Conservation (phyloP, 1,140 invertebrate species). For the Halotydeus destructor region DNA sequence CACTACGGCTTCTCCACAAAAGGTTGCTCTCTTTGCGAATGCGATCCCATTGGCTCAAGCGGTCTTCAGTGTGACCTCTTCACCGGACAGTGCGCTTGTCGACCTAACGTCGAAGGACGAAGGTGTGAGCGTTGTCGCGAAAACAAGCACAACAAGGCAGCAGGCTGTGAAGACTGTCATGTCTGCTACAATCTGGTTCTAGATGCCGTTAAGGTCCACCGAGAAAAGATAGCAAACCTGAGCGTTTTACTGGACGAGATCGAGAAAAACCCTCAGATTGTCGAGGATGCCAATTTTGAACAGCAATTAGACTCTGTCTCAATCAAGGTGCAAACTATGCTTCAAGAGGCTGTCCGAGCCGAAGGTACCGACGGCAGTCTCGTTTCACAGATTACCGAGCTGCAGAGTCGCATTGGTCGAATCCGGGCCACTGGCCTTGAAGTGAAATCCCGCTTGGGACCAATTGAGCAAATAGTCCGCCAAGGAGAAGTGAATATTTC, state of each 20-base stretch:
- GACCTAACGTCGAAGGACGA: slow-evolving; percentile 69
- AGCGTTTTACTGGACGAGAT: slow-evolving; percentile 43
- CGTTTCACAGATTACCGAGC: slow-evolving; percentile 40
- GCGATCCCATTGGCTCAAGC: slow-evolving; percentile 64
- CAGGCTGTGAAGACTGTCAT: slow-evolving; percentile 64
- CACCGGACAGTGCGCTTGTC: slow-evolving; percentile 65
- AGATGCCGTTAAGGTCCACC: slow-evolving; percentile 57
- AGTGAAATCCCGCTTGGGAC: slow-evolving; percentile 25
- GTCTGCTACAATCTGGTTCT: slow-evolving; percentile 81
- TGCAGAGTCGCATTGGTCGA: slow-evolving; percentile 39
- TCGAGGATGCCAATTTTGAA: slow-evolving; percentile 63
- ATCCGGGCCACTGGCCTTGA: slow-evolving; percentile 29
- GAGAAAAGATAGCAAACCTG: slow-evolving; percentile 47
- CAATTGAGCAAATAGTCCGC: slow-evolving; percentile 17
- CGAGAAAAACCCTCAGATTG: slow-evolving; percentile 47
- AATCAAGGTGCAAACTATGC: slow-evolving; percentile 42
- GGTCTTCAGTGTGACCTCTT: slow-evolving; percentile 41
- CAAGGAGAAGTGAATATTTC: slow-evolving; percentile 35
- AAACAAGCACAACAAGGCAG: slow-evolving; percentile 64
- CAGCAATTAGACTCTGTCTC: slow-evolving; percentile 46
- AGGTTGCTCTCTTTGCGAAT: slow-evolving; percentile 64
- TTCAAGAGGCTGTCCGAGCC: slow-evolving; percentile 40
- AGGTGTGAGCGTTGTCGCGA: slow-evolving; percentile 81
- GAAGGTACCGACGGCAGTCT: slow-evolving; percentile 34
- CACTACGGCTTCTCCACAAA: slow-evolving; percentile 72